These are phyloP conservation scores for Huso huso DNA, from an alignment of 2,797 vertebrate genomes.

Conservation along the genomic window DNA sequence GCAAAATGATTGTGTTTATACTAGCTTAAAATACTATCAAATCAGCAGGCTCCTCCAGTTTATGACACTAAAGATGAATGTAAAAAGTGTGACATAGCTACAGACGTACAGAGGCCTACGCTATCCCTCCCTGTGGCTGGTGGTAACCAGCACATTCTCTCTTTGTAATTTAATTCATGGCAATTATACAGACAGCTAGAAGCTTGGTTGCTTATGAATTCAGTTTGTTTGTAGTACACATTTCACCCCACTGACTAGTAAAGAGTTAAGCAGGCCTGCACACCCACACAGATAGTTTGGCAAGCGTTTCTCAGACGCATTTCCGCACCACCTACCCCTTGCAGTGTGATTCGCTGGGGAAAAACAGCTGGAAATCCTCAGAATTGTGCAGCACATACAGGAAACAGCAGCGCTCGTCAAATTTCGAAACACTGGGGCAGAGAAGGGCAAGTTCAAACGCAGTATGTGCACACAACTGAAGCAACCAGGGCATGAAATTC, in stretches of 20 bases:
- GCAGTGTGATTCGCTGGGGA: conserved; percentile 76
- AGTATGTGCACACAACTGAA: no score
- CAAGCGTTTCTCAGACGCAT: background rate
- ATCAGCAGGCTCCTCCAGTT: no score
- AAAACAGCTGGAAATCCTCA: conserved; percentile 83
- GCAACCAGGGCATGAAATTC: background rate
- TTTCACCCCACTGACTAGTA: background rate
- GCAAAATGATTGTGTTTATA: no score
- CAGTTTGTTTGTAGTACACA: no score
- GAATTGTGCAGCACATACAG: conserved; percentile 74
- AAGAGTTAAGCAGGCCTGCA: background rate
- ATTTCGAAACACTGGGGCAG: conserved; percentile 66
- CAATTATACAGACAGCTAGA: background rate
- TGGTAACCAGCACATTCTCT: no score
- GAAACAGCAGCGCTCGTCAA: conserved; percentile 81
- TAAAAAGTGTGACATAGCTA: background rate
- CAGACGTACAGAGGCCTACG: background rate
- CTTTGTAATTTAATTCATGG: no score
- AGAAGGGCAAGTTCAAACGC: background rate
- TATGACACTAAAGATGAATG: no score
- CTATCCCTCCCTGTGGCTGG: no score
- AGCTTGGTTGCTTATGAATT: background rate
- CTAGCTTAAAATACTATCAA: no score
- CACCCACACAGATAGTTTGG: background rate
- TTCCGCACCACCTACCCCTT: conserved; percentile 56